Evolutionary conservation across 2,888 invertebrate genomes (phyloP), one percentile per base, ranked within the genome.

Genomic region (Sthenelais limicola): DNA sequence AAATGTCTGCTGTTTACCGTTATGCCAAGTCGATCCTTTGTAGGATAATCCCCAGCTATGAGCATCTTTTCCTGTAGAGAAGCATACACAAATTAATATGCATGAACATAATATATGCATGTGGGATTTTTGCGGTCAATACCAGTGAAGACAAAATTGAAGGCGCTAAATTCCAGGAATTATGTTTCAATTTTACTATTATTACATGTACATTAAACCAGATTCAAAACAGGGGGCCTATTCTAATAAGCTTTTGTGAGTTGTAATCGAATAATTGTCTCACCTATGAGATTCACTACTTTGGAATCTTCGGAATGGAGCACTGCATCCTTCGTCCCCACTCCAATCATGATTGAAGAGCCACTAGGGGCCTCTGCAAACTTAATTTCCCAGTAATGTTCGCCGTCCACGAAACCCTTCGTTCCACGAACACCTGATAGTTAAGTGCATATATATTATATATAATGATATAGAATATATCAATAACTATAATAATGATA

Each of bases 31-130:
- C 7, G 73, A 77, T 5, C 84, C 84, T 73, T 83, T 84, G 79
- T 84, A 83, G n/a, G 80, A 81, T 30, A 85, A 73, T 0, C 84
- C 84, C 84, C 84, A 85, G 68, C 83, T 83, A 12, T 84, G 76
- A 3, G 74, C 67, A 66, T 85, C 84, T 62, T 75, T 68, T 73
- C 84, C 83, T 83, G 77, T 26, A 73, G 68, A 28, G 9, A 56
- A 24, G 38, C 24, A 15, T 43, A 12, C 24, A 32, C 33, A 58
- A n/a, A 30, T 32, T n/a, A 5, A 15, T 21, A 12, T 15, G 24
- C 24, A 5, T 58, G 21, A 5, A 15, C 12, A 21, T 15, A 30
- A 32, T 30, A 15, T 15, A 32, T 58, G 26, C 32, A 32, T 12
- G 28, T 18, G 21, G 15, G 30, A 30, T 30, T 18, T 30, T 15